Evolutionary conservation across 2,797 vertebrate genomes (phyloP).

Genomic region (Gymnoscopelus microlampas): DNA sequence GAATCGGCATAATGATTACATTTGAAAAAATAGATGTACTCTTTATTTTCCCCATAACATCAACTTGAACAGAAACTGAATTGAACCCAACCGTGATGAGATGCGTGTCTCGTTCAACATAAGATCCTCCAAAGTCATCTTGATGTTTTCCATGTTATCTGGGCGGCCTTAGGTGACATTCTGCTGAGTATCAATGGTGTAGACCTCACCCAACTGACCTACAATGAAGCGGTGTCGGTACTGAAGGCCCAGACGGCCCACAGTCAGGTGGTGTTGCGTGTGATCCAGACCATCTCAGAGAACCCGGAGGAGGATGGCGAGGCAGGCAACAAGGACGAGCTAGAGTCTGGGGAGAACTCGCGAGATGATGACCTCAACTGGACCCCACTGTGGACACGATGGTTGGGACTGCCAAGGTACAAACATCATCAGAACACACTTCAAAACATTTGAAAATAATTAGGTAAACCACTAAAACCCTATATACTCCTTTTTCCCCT

Average conservation of each 20-base stretch:
- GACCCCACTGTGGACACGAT: conserved; percentile 90
- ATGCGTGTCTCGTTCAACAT: no score
- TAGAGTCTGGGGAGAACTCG: conserved; percentile 72
- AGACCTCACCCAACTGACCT: conserved; percentile 90
- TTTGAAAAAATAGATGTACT: no score
- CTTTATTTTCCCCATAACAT: no score
- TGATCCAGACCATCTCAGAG: conserved; percentile 84
- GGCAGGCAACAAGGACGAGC: conserved; percentile 66
- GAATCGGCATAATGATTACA: no score
- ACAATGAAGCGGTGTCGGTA: conserved; percentile 88
- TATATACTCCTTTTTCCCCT: no score
- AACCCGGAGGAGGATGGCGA: conserved; percentile 76
- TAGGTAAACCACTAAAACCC: no score
- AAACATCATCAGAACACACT: not conserved
- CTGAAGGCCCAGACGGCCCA: conserved; percentile 91
- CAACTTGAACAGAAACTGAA: no score
- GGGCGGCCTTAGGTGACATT: conserved; percentile 83
- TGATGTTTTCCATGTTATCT: not conserved
- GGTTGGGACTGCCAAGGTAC: conserved; percentile 91
- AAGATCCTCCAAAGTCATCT: not conserved
- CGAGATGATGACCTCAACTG: conserved; percentile 85
- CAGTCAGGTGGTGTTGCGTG: conserved; percentile 83
- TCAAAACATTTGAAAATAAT: no score
- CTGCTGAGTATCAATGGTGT: conserved; percentile 91
- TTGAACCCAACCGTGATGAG: no score